These are phyloP conservation scores for Kryphioiulus occultus DNA, from an alignment of 2,888 invertebrate species.

Conservation along the genomic window DNA sequence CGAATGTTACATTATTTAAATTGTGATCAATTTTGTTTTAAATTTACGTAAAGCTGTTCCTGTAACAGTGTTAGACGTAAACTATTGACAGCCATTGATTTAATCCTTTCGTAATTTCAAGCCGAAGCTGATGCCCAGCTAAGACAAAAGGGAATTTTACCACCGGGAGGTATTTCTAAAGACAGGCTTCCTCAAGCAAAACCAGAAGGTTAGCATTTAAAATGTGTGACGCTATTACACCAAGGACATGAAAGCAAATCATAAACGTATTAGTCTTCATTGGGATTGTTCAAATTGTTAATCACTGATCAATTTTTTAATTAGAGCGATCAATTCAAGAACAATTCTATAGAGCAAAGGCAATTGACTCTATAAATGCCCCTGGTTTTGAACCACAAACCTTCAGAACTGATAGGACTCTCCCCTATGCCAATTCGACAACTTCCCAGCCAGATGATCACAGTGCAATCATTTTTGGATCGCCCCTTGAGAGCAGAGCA, in stretches of 20 bases:
- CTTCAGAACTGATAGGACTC: slow-evolving; percentile 25
- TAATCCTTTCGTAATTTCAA: neutral
- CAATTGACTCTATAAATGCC: slow-evolving; percentile 47
- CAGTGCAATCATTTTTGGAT: slow-evolving; percentile 35
- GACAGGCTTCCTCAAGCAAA: neutral
- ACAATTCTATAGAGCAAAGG: slow-evolving; percentile 45
- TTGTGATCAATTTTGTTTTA: neutral
- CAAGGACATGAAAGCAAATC: neutral
- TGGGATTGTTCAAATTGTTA: neutral
- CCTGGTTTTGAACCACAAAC: slow-evolving; percentile 48
- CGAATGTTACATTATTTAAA: neutral
- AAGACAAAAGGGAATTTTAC: slow-evolving; percentile 47
- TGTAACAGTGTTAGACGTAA: neutral
- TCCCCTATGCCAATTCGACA: neutral
- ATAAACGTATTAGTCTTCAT: too few species aligned
- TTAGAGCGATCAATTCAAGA: slow-evolving; percentile 39
- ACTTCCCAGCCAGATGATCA: slow-evolving; percentile 41
- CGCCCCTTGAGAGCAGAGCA: neutral
- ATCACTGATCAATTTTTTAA: neutral
- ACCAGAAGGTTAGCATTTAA: slow-evolving; percentile 24
- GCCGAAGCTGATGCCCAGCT: slow-evolving; percentile 48
- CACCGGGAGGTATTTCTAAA: neutral
- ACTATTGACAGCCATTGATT: neutral
- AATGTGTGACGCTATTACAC: neutral
- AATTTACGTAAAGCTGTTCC: neutral